Conservation (phyloP, 2,113 vertebrate species). For the Eudyptes chrysolophus region DNA sequence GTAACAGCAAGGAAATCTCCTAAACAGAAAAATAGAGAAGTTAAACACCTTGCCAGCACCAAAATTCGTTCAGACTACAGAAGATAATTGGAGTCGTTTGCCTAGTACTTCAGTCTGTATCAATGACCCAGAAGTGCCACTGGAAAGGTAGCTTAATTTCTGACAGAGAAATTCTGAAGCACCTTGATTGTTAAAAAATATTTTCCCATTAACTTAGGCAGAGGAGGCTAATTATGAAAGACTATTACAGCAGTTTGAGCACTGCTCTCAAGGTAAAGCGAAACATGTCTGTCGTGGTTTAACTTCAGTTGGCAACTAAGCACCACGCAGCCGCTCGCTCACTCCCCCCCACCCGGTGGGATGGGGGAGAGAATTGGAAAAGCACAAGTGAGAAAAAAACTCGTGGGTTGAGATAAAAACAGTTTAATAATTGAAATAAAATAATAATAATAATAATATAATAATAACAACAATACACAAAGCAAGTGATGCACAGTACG, state of each 20-base stretch:
- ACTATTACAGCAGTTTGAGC: not conserved
- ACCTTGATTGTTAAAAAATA: not conserved
- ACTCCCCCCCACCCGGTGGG: too few species aligned
- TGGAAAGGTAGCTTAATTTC: not conserved
- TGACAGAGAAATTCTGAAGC: not conserved
- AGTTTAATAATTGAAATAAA: too few species aligned
- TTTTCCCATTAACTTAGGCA: not conserved
- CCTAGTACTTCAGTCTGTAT: not conserved
- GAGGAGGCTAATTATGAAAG: not conserved
- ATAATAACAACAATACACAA: too few species aligned
- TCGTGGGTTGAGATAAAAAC: too few species aligned
- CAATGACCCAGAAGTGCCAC: not conserved
- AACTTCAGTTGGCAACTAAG: too few species aligned
- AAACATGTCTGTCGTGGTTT: not conserved
- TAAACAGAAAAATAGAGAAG: not conserved
- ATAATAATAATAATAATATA: too few species aligned
- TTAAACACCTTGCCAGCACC: not conserved
- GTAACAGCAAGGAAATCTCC: not conserved
- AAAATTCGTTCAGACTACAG: not conserved
- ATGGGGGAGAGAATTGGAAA: too few species aligned
- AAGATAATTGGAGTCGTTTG: not conserved
- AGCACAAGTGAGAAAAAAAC: too few species aligned
- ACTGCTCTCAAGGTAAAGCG: not conserved
- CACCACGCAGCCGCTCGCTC: too few species aligned
- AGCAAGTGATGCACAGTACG: too few species aligned